These are phyloP conservation scores for Nomada lathburiana DNA, from an alignment of 2,888 invertebrate species.

Conservation along the genomic window DNA sequence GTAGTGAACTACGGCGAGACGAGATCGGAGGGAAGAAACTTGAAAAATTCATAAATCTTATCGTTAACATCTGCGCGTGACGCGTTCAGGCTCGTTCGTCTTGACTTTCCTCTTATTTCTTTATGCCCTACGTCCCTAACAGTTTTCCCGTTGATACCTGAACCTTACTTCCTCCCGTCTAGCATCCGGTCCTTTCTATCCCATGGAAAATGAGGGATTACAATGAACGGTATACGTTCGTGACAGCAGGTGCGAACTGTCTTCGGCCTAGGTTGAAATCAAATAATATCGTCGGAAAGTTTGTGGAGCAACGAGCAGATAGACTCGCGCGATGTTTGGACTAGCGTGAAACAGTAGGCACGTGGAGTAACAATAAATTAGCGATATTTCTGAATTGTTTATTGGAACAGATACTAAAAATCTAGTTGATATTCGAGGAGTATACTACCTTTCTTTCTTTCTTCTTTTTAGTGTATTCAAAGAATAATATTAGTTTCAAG, in stretches of 20 bases:
- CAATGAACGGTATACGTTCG: slow-evolving; percentile 17
- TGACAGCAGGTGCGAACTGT: slow-evolving; percentile 26
- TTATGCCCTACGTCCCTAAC: slow-evolving; percentile 6
- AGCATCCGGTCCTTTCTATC: background rate
- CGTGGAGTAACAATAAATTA: no score
- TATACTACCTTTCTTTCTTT: background rate
- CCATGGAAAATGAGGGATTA: slow-evolving; percentile 33
- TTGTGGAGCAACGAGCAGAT: background rate
- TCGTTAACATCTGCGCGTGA: slow-evolving; percentile 56
- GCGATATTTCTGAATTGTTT: no score
- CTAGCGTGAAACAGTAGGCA: no score
- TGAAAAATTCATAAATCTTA: slow-evolving; percentile 59
- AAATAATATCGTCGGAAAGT: slow-evolving; percentile 3
- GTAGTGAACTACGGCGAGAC: background rate
- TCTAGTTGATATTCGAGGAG: background rate
- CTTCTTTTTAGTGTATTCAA: no score
- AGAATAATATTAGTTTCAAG: no score
- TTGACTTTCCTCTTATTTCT: slow-evolving; percentile 37
- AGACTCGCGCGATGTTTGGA: no score
- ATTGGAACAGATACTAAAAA: background rate
- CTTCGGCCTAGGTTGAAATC: background rate
- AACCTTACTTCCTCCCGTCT: background rate
- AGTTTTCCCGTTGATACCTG: background rate
- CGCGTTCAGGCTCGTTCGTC: slow-evolving; percentile 50
- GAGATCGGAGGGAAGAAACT: slow-evolving; percentile 15